Base-by-base conservation (phyloP, 2,113 vertebrate genomes). In the Erpornis zantholeuca region DNA sequence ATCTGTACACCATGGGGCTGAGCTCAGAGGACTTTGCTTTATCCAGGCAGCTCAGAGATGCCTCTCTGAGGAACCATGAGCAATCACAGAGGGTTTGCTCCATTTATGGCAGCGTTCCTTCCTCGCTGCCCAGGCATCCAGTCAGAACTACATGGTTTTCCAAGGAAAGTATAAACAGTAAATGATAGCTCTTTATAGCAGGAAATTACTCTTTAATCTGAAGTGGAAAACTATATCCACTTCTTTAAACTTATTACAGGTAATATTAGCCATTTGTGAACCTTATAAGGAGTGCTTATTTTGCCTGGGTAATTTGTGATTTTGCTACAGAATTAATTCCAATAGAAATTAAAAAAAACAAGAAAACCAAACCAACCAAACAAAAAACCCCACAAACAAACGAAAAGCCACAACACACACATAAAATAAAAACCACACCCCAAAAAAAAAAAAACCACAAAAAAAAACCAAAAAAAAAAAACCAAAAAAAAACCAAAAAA, bases 131-230 rank as follows among this genome's bases (percentile, higher is more conserved):
- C 71, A 50, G 36, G 44, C 84, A 65, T 66, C 65, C 80, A 84
- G 38, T 45, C 36, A 76, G 45, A 81, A 21, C 50, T 3, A 60
- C 68, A 14, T 11, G 40, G 59, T 44, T 87, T 94, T 89, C 81
- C 76, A 95, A 42, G 57, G 71, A 63, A 65, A 86, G 28, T 19
- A 86, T 60, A 93, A 96, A 93, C 70, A 93, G 45, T 52, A 82
- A 85, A 15, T 78, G 73, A 88, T 15, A 71, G 75, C 50, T 78
- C 73, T 87, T 88, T 54, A 66, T 35, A 75, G 83, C 92, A 94
- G 91, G 95, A 95, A 97, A 96, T 89, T 52, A 83, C 79, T 91
- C 90, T 85, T 95, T 85, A 93, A 88, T 92, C 82, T 92, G 83
- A 95, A 95, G 71, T 91, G 78, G 75, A 80, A 90, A 84, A 72